Evolutionary conservation across 2,797 vertebrate species (phyloP).

Genomic region (Dromococcyx pavoninus): DNA sequence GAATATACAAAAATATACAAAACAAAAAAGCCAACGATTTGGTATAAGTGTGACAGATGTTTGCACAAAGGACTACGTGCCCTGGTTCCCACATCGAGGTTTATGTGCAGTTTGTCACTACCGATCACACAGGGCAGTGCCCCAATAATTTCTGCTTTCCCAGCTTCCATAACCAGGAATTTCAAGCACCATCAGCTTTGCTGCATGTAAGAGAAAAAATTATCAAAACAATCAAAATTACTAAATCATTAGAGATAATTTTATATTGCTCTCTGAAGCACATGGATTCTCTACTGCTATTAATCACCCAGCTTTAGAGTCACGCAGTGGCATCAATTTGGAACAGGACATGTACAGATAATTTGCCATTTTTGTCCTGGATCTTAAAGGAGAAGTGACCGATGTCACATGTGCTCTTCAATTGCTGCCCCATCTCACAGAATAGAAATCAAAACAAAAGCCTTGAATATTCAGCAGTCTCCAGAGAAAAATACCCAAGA

Average conservation of each 20-base stretch:
- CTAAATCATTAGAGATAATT: not conserved
- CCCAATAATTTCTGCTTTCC: not conserved
- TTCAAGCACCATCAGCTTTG: not conserved
- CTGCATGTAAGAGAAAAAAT: not conserved
- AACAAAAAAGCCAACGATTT: not conserved
- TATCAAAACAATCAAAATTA: not conserved
- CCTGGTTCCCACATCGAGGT: not conserved
- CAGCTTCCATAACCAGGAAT: not conserved
- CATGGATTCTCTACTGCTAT: not conserved
- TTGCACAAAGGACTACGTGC: not conserved
- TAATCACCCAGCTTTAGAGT: not conserved
- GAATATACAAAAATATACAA: not conserved
- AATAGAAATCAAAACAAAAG: not conserved
- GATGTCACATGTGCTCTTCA: not conserved
- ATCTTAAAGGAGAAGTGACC: not conserved
- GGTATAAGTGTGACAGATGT: not conserved
- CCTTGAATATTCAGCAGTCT: not conserved
- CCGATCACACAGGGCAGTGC: not conserved
- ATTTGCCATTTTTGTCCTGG: not conserved
- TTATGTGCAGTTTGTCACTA: not conserved
- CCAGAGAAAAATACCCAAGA: not conserved
- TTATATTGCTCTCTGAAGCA: not conserved
- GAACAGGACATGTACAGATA: not conserved
- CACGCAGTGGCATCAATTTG: not conserved
- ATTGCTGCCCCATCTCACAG: not conserved